A percentile compares a stretch with the other conserved stretches of the same genome.
phyloP scores from a whole-genome alignment of 2,797 vertebrate genomes.

The Lagorchestes hirsutus region DNA sequence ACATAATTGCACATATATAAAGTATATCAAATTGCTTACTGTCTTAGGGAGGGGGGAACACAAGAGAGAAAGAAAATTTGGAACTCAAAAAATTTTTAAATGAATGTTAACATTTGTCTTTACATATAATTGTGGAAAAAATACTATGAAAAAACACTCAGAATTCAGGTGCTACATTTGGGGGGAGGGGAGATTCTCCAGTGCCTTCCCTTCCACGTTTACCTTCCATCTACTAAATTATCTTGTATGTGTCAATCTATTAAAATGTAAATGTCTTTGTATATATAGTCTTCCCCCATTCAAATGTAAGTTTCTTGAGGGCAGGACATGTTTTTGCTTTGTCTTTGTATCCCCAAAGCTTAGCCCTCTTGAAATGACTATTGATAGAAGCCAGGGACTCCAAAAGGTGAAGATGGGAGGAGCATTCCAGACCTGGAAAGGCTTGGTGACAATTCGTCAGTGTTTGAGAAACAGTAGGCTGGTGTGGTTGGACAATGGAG shows the following conservation, averaged over 20 bases:
- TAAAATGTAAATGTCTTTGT: not conserved
- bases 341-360: not conserved
- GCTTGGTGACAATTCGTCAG: not conserved
- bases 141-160: not conserved
- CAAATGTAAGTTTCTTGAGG: not conserved
- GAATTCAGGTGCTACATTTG: not conserved
- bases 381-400: not conserved
- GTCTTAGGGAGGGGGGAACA: no score
- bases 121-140: no score
- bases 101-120: no score
- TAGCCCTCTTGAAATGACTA: not conserved
- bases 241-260: not conserved
- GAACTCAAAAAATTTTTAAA: no score
- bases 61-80: no score
- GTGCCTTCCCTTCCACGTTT: not conserved
- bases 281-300: not conserved
- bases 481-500: not conserved
- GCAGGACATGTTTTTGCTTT: not conserved
- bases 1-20: not conserved
- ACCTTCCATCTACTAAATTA: not conserved
- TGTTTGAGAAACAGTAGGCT: not conserved
- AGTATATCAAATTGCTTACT: not conserved
- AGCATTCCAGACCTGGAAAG: not conserved
- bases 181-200: accelerated
- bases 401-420: not conserved